phyloP scores from a whole-genome alignment of 2,797 vertebrate genomes.

The Hybognathus amarus region DNA sequence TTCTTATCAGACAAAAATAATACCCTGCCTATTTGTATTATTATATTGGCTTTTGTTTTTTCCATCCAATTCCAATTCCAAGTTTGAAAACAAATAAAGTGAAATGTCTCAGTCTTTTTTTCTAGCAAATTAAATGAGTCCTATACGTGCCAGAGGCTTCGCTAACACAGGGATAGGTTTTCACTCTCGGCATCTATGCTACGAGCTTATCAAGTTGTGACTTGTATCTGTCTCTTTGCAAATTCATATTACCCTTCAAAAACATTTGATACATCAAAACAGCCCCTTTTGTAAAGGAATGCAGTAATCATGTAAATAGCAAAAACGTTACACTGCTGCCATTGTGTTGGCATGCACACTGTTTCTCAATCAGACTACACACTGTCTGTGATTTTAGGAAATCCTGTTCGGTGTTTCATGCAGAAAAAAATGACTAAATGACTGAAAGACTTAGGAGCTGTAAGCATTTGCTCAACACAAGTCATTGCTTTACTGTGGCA shows the following conservation, averaged over 20 bases:
- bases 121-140: background rate
- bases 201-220: slow-evolving; percentile 29
- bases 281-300: slow-evolving; percentile 17
- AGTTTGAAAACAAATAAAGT: background rate
- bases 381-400: background rate
- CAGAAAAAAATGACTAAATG: background rate
- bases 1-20: background rate
- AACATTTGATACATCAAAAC: slow-evolving; percentile 22
- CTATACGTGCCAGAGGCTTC: background rate
- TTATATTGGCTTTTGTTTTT: background rate
- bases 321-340: slow-evolving; percentile 1
- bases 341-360: background rate
- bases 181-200: background rate
- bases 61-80: slow-evolving; percentile 10
- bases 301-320: slow-evolving; percentile 16
- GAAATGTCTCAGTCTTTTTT: background rate
- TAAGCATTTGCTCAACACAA: slow-evolving; percentile 25
- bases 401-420: background rate
- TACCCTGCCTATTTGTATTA: background rate
- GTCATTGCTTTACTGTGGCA: slow-evolving; percentile 31
- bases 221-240: slow-evolving; percentile 1
- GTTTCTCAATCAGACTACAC: background rate
- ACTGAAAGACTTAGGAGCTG: background rate
- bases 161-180: background rate
- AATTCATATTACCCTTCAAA: slow-evolving; percentile 5